Base-by-base conservation (phyloP, 1,140 invertebrate species). In the Neodiprion lecontei region DNA sequence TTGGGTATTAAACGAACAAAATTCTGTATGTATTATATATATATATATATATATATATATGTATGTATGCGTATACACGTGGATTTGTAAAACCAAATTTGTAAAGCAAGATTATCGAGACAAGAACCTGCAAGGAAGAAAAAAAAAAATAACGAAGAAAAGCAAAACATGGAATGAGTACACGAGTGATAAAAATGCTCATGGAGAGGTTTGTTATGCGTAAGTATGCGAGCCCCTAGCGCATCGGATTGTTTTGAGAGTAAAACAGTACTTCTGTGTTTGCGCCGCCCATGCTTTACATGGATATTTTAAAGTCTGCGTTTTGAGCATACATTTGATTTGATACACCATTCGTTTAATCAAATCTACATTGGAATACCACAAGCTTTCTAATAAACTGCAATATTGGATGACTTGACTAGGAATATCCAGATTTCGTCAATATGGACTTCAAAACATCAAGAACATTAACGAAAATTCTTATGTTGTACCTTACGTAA, bases 241-340 rank as follows among this genome's bases (percentile, higher is more conserved):
- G 80, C 80, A 82, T 80, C 80, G 75, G 76, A 72, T 80, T 82
- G 81, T 82, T 82, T 82, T 79, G 76, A 23, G 73, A 72, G 76
- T 47, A 65, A 82, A 82, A 82, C 81, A 81, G 81, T 74, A 21
- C 75, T 81, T 79, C 76, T 77, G 79, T 77, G 80, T 71, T 81
- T 82, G 80, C 79, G 80, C 67, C 11, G 11, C 8, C 3, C 67
- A 14, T 72, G 76, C 76, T 67, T 68, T 61, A 61, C 53, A 61
- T 17, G 11, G 53, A 61, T 61, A 61, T 61, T 53, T 7, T 5
- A 61, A 61, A 61, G 11, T 61, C 53, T 14, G 53, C 53, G 53
- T 61, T 61, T 61, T 14, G 28, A 40, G 28, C 5, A 40, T 40
- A 40, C 28, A 61, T 61, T 40, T 40, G 11, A 61, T 14, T 61